Evolutionary conservation across 2,888 invertebrate species (phyloP).

Genomic region (Pandemis cinnamomeana): DNA sequence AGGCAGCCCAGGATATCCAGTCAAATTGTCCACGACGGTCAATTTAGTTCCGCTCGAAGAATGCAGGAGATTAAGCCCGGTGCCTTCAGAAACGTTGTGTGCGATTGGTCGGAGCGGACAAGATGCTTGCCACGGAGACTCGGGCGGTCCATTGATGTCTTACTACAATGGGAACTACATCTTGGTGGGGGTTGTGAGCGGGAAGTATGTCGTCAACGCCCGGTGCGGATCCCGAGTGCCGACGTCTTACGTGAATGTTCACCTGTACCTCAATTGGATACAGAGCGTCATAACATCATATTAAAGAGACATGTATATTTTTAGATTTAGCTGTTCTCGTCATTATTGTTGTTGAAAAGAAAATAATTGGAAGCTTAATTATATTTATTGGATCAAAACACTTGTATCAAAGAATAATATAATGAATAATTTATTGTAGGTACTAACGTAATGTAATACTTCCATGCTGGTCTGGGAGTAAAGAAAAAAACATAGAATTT

Average conservation of each 20-base stretch:
- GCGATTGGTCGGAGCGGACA: background rate
- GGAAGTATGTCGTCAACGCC: background rate
- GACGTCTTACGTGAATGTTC: background rate
- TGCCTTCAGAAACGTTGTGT: background rate
- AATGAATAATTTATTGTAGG: too few species aligned
- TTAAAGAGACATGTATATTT: background rate
- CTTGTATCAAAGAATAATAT: too few species aligned
- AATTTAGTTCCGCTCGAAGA: background rate
- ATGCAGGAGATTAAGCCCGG: background rate
- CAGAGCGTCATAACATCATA: background rate
- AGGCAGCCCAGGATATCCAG: background rate
- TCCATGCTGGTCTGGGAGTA: too few species aligned
- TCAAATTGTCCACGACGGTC: background rate
- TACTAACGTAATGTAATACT: too few species aligned
- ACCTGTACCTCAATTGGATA: background rate
- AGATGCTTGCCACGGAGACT: conserved; percentile 9
- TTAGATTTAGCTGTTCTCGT: too few species aligned
- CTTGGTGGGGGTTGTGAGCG: background rate
- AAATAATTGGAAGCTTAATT: too few species aligned
- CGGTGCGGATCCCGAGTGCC: background rate
- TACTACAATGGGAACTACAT: conserved; percentile 1
- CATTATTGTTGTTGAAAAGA: too few species aligned
- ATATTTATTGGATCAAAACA: too few species aligned
- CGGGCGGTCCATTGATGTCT: conserved; percentile 4
- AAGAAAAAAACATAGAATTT: too few species aligned